Evolutionary conservation across 2,888 invertebrate species (phyloP).

Genomic region (Barypeithes pellucidus): DNA sequence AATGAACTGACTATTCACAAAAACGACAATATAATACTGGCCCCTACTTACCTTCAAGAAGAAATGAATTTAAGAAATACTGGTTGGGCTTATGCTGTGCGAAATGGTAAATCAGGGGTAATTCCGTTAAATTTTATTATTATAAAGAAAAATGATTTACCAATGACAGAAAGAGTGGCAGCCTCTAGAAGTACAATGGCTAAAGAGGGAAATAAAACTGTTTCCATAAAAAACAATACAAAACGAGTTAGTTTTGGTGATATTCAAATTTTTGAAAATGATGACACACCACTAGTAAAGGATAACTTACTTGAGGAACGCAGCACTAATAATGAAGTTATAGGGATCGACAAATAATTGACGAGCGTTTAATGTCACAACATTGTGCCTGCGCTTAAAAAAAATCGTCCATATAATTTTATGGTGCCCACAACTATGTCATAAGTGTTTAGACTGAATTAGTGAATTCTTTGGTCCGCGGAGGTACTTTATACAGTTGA

Average conservation of each 20-base stretch:
- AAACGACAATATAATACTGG: slow-evolving; percentile 86
- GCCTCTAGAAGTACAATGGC: slow-evolving; percentile 52
- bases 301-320: slow-evolving; percentile 33
- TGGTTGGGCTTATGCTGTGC: slow-evolving; percentile 80
- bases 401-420: too few species aligned
- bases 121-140: slow-evolving; percentile 78
- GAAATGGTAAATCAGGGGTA: slow-evolving; percentile 76
- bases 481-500: too few species aligned
- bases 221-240: slow-evolving; percentile 59
- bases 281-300: slow-evolving; percentile 54
- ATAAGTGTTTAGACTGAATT: too few species aligned
- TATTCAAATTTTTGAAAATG: slow-evolving; percentile 67
- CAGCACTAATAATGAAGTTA: background rate
- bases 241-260: slow-evolving; percentile 70
- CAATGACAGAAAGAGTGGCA: slow-evolving; percentile 52
- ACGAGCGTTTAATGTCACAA: too few species aligned
- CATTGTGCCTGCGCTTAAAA: too few species aligned
- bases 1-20: slow-evolving; percentile 85
- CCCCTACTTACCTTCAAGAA: slow-evolving; percentile 88
- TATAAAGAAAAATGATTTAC: slow-evolving; percentile 60
- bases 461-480: too few species aligned
- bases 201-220: slow-evolving; percentile 42
- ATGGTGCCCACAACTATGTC: too few species aligned
- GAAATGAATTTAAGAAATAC: slow-evolving; percentile 76
- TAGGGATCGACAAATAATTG: background rate